Percentiles rank a stretch among this genome's conserved stretches.
Evolutionary conservation across 2,888 invertebrate genomes (phyloP).

Genomic region (Diogma glabrata): DNA sequence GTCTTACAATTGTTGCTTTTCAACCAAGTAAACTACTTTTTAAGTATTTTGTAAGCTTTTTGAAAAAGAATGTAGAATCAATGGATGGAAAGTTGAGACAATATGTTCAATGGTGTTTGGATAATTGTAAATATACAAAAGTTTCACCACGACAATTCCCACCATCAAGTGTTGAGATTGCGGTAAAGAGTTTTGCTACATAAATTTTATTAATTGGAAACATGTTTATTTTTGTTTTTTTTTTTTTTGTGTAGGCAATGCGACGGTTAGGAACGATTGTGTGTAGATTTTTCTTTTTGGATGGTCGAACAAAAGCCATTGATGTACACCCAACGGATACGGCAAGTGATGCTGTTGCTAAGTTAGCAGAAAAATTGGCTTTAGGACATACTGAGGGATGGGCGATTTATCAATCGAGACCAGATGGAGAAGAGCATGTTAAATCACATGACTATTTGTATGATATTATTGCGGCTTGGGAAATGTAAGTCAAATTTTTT

Average conservation of each 20-base stretch:
- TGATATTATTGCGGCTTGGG: slow-evolving; percentile 92
- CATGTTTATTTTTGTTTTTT: too few species aligned
- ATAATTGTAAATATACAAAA: slow-evolving; percentile 81
- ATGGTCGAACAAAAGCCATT: slow-evolving; percentile 89
- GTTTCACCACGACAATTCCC: slow-evolving; percentile 69
- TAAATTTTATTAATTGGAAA: too few species aligned
- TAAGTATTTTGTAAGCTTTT: slow-evolving; percentile 57
- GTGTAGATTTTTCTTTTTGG: slow-evolving; percentile 88
- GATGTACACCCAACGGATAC: slow-evolving; percentile 93
- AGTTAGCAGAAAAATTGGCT: slow-evolving; percentile 79
- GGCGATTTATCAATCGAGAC: slow-evolving; percentile 86
- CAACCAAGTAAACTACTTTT: slow-evolving; percentile 50
- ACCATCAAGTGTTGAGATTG: slow-evolving; percentile 87
- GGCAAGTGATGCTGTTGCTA: slow-evolving; percentile 78
- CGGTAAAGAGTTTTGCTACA: too few species aligned
- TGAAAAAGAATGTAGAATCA: slow-evolving; percentile 53
- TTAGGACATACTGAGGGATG: slow-evolving; percentile 79
- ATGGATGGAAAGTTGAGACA: slow-evolving; percentile 60
- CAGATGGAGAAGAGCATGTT: slow-evolving; percentile 81
- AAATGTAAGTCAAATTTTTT: slow-evolving; percentile 55
- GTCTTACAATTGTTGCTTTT: slow-evolving; percentile 83
- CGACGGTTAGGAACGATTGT: slow-evolving; percentile 82
- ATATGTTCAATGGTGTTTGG: slow-evolving; percentile 88
- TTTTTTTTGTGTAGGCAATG: slow-evolving; percentile 54
- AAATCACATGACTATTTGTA: slow-evolving; percentile 84